phyloP scores from a whole-genome alignment of 2,113 vertebrate genomes.

The Hassar affinis region DNA sequence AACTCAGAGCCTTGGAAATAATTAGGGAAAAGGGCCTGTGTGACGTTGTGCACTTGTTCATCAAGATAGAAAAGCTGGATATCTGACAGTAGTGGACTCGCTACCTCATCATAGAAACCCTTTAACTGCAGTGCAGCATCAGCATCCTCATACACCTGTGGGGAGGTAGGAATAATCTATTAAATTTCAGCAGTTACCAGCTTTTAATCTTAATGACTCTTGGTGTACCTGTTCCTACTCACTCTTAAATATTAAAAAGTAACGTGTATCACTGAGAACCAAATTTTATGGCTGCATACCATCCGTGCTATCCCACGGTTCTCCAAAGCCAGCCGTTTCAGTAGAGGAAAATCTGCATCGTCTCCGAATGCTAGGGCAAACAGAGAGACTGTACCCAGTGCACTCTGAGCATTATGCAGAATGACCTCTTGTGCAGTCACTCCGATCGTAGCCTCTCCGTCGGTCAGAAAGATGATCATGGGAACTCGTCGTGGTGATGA shows the following conservation, averaged over 20 bases:
- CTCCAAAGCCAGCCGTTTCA: conserved; percentile 75
- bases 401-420: conserved; percentile 72
- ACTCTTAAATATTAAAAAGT: background rate
- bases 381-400: conserved; percentile 70
- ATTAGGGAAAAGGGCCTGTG: conserved; percentile 74
- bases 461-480: conserved; percentile 81
- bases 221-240: background rate
- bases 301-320: conserved; percentile 73
- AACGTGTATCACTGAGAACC: background rate
- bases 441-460: conserved; percentile 80
- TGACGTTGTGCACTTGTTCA: conserved; percentile 70
- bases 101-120: conserved; percentile 80
- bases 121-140: conserved; percentile 78
- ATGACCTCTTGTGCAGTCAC: conserved; percentile 72
- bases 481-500: conserved; percentile 65
- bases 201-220: background rate
- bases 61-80: conserved; percentile 76
- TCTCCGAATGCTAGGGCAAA: conserved; percentile 83
- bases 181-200: too few species aligned
- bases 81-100: conserved; percentile 78
- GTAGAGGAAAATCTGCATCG: conserved; percentile 77
- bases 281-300: conserved; percentile 41
- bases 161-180: background rate
- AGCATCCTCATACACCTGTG: conserved; percentile 74
- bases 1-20: conserved; percentile 83